phyloP scores from a whole-genome alignment of 2,888 invertebrate species.

The Apamea epomidion region DNA sequence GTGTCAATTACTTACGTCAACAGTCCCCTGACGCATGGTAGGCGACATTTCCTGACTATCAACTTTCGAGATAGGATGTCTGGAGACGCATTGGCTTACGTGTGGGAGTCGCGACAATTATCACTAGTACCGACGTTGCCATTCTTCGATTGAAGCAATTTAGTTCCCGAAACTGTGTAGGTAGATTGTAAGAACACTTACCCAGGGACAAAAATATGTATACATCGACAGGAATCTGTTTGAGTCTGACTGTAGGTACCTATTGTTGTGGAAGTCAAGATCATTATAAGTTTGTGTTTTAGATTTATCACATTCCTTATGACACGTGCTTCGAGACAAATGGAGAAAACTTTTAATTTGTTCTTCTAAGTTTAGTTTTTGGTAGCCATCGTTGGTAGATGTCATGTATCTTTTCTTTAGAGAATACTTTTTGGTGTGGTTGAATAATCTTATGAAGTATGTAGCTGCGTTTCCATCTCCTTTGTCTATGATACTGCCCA shows the following conservation, averaged over 20 bases:
- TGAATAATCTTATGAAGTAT: background rate
- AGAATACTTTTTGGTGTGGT: background rate
- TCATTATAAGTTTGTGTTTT: slow-evolving; percentile 8
- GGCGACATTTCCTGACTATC: slow-evolving; percentile 1
- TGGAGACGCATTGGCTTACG: background rate
- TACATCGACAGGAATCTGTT: background rate
- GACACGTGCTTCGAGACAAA: slow-evolving; percentile 1
- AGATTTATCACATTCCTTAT: background rate
- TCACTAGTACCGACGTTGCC: background rate
- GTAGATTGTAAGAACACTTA: background rate
- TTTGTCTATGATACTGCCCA: background rate
- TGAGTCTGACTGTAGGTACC: background rate
- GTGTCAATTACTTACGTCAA: slow-evolving; percentile 6
- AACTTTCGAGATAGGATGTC: background rate
- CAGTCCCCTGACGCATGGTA: background rate
- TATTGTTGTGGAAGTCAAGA: background rate
- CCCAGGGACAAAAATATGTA: background rate
- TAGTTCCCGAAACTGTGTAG: background rate
- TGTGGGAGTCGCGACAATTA: slow-evolving; percentile 18
- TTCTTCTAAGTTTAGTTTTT: background rate
- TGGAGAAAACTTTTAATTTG: slow-evolving; percentile 1
- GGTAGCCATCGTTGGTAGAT: background rate
- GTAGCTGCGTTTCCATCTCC: background rate
- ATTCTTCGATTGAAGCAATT: background rate
- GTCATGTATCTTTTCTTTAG: background rate